Evolutionary conservation across 2,797 vertebrate species (phyloP).

Genomic region (Eulemur albifrons): DNA sequence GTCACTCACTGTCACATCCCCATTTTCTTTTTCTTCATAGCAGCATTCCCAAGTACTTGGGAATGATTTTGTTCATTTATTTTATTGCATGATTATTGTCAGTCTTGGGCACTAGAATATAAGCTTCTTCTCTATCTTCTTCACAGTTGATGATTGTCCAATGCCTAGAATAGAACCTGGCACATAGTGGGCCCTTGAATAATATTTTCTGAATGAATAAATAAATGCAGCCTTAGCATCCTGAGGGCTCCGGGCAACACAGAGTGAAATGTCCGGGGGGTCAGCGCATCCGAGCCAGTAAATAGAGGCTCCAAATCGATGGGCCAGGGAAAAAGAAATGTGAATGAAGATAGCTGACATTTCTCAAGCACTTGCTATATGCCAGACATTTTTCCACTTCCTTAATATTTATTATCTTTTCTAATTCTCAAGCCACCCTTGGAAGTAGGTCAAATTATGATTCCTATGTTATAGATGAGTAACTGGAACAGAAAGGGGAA

Average conservation of each 20-base stretch:
- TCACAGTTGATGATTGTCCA: not conserved
- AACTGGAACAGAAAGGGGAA: not conserved
- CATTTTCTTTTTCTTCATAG: not conserved
- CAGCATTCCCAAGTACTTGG: not conserved
- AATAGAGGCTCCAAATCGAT: not conserved
- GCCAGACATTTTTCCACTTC: not conserved
- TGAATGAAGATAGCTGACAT: not conserved
- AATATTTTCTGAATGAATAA: constrained; percentile 5
- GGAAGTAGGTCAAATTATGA: not conserved
- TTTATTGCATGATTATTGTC: not conserved
- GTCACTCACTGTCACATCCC: not conserved
- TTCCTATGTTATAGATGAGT: constrained; percentile 15
- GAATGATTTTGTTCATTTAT: not conserved
- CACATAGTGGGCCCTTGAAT: not conserved
- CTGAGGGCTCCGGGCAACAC: not conserved
- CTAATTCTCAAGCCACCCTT: not conserved
- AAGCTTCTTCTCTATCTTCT: not conserved
- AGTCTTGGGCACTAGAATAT: not conserved
- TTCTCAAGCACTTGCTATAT: not conserved
- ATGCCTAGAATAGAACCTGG: not conserved
- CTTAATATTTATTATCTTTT: not conserved
- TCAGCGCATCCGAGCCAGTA: not conserved
- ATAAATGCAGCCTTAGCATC: not conserved
- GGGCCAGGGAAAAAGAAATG: not conserved
- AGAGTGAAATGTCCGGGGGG: not conserved